Evolutionary conservation across 2,113 vertebrate species (phyloP).

Genomic region (Haplochromis vanheusdeni): DNA sequence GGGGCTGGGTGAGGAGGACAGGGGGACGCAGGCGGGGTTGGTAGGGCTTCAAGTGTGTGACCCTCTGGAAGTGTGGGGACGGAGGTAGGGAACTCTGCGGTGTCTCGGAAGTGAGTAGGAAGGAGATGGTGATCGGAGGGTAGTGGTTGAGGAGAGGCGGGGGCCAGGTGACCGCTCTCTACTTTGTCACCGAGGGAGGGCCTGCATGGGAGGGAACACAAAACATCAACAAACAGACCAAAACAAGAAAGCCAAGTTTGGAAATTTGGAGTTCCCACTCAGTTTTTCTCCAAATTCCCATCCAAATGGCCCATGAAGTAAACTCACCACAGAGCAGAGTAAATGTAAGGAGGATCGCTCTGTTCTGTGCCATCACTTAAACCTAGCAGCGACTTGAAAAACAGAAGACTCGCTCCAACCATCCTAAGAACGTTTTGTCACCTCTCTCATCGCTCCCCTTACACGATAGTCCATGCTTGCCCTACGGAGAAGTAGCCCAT

Average conservation of each 20-base stretch:
- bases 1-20: neutral
- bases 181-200: constrained; percentile 39
- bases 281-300: neutral
- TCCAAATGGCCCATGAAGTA: neutral
- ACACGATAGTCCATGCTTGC: neutral
- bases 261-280: neutral
- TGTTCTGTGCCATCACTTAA: neutral
- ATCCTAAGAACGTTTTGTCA: neutral
- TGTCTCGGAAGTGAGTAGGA: constrained; percentile 43
- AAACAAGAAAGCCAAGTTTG: neutral
- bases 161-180: constrained; percentile 28
- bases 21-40: constrained; percentile 32
- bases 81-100: constrained; percentile 50
- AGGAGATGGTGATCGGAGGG: constrained; percentile 12
- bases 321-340: constrained; percentile 19
- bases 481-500: neutral
- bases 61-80: constrained; percentile 54
- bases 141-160: constrained; percentile 25
- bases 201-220: constrained; percentile 54
- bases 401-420: constrained; percentile 15
- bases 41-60: neutral
- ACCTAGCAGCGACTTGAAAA: constrained; percentile 20
- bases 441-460: neutral
- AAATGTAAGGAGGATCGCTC: neutral
- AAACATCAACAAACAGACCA: constrained; percentile 27